Percentiles rank a stretch among this genome's conserved stretches.
Evolutionary conservation across 2,113 vertebrate species (phyloP).

Genomic region (Mobula birostris): DNA sequence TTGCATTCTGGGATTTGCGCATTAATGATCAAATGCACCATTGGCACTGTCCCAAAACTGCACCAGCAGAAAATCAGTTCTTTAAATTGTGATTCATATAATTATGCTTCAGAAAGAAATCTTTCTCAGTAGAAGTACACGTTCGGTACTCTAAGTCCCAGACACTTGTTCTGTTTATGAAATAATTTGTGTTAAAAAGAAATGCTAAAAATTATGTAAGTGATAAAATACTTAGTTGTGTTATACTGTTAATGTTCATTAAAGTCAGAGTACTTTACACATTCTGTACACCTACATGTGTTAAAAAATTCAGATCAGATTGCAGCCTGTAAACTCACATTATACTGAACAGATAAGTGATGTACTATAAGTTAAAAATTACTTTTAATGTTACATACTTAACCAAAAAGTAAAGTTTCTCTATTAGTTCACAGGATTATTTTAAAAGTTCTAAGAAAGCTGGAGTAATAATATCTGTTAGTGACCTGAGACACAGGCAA

Average conservation of each 20-base stretch:
- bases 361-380: neutral
- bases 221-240: neutral
- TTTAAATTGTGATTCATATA: neutral
- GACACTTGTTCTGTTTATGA: neutral
- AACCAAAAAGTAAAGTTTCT: neutral
- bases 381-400: neutral
- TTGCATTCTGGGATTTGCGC: neutral
- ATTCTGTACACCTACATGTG: neutral
- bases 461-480: neutral
- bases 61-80: neutral
- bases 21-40: neutral
- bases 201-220: neutral
- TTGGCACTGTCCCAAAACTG: too few species aligned
- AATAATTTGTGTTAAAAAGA: neutral
- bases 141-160: neutral
- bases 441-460: neutral
- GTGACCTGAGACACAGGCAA: neutral
- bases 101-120: neutral
- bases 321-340: neutral
- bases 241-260: neutral
- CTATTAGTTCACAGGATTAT: neutral
- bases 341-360: neutral
- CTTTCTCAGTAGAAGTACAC: neutral
- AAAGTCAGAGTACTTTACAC: neutral
- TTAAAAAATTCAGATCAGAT: neutral